These are phyloP conservation scores for Pavo muticus DNA, from an alignment of 2,113 vertebrate genomes.

Conservation along the genomic window DNA sequence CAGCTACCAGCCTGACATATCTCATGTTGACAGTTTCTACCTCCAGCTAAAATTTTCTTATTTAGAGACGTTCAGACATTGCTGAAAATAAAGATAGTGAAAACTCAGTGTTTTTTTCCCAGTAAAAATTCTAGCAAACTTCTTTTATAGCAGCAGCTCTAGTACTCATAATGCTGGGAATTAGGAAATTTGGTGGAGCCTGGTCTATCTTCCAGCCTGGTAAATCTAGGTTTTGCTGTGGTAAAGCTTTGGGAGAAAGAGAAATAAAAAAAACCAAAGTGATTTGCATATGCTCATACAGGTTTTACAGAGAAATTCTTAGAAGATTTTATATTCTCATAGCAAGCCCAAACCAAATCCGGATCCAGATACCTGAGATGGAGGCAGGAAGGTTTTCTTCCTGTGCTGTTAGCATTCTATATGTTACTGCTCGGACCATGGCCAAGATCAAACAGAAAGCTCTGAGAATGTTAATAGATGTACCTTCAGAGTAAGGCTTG, in stretches of 20 bases:
- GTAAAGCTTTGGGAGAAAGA: background rate
- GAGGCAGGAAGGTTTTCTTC: conserved; percentile 3
- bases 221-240: background rate
- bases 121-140: background rate
- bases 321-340: background rate
- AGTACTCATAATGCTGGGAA: background rate
- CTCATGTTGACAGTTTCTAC: background rate
- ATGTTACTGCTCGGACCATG: background rate
- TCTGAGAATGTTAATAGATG: background rate
- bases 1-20: background rate
- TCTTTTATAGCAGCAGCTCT: background rate
- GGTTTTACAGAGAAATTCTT: conserved; percentile 33
- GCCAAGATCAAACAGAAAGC: background rate
- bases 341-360: background rate
- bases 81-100: background rate
- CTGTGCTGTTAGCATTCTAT: background rate
- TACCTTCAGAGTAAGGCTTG: background rate
- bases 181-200: background rate
- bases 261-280: background rate
- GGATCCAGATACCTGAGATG: background rate
- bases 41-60: background rate
- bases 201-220: background rate
- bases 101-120: background rate
- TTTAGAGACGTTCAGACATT: background rate
- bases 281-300: background rate